These are phyloP conservation scores for Egretta garzetta DNA, from an alignment of 2,113 vertebrate genomes.

Conservation along the genomic window DNA sequence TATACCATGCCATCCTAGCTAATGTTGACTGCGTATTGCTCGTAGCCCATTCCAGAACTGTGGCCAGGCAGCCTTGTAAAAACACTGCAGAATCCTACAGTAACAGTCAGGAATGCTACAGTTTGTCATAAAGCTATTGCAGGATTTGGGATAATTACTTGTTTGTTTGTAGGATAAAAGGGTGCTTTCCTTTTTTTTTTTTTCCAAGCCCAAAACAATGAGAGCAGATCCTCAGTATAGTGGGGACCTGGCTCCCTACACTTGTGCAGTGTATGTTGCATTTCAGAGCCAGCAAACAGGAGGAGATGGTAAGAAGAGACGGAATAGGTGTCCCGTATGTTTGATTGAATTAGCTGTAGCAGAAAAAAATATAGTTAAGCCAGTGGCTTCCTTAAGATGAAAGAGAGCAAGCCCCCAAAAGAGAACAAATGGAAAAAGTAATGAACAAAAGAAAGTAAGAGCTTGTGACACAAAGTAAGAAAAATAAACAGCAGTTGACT, in stretches of 20 bases:
- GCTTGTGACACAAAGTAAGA: conserved; percentile 74
- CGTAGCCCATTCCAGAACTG: not conserved
- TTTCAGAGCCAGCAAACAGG: not conserved
- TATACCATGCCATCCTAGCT: not conserved
- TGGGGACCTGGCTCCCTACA: not conserved
- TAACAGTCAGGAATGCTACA: not conserved
- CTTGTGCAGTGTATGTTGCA: not conserved
- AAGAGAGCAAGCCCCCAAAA: conserved; percentile 35
- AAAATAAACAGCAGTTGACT: conserved; percentile 78
- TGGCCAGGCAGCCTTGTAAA: conserved; percentile 1
- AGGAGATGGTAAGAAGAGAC: not conserved
- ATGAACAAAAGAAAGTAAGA: conserved; percentile 63
- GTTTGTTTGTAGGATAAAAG: conserved; percentile 32
- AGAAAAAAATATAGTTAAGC: conserved; percentile 40
- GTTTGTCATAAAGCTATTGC: conserved; percentile 12
- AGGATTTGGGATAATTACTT: conserved; percentile 42
- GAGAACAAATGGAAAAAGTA: conserved; percentile 17
- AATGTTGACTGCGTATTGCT: conserved; percentile 15
- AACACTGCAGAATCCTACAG: not conserved
- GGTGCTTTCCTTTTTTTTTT: not conserved
- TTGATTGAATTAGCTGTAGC: conserved; percentile 25
- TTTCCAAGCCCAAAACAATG: not conserved
- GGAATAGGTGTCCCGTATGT: not conserved
- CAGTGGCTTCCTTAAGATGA: conserved; percentile 41
- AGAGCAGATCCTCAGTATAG: not conserved